Base-by-base conservation (phyloP, 2,113 vertebrate species). In the Megaleporinus macrocephalus region DNA sequence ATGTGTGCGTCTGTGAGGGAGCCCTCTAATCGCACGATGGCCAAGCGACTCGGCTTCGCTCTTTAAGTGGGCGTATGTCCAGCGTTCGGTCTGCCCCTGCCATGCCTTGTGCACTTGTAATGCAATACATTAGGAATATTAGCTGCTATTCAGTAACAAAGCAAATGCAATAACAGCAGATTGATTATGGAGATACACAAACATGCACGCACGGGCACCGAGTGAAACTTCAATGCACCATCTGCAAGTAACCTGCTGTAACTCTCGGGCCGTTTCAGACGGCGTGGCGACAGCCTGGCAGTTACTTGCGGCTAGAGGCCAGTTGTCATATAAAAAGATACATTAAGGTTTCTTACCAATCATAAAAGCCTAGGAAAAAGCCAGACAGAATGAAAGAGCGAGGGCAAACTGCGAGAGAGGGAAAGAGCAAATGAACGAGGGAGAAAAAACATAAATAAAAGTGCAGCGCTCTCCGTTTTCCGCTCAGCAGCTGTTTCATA, bases 401-500 rank as follows among this genome's bases (percentile, higher is more conserved):
- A 18, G 73, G 63, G 73, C 80, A 55, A 71, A 57, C 27, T 41
- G 55, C 49, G 13, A 24, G 65, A 41, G 29, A 51, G 27, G 18
- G 29, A 66, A 24, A n/a, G 53, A 77, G 30, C 36, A 24, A 29
- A 61, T 55, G 77, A 66, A 76, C 7, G 63, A 49, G 59, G 30
- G 49, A 61, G 74, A 10, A 27, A 36, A n/a, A 3, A 41, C 29
- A 27, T 72, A 72, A 91, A 92, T 49, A 84, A 91, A 92, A 92
- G 89, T 91, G 91, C 90, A 91, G 79, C 1, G 44, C 74, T 89
- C 66, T 90, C 79, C 72, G 77, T 88, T 93, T 89, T 84, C 69
- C 41, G 14, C 78, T 86, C 92, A 92, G 92, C 88, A 90, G 85
- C 90, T 92, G 90, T 92, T 92, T 92, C 90, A 93, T 90, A 91